Percentiles rank a stretch among this genome's conserved stretches.
These are phyloP conservation scores for Geotrupes spiniger DNA, from an alignment of 2,888 invertebrate genomes.

Conservation along the genomic window DNA sequence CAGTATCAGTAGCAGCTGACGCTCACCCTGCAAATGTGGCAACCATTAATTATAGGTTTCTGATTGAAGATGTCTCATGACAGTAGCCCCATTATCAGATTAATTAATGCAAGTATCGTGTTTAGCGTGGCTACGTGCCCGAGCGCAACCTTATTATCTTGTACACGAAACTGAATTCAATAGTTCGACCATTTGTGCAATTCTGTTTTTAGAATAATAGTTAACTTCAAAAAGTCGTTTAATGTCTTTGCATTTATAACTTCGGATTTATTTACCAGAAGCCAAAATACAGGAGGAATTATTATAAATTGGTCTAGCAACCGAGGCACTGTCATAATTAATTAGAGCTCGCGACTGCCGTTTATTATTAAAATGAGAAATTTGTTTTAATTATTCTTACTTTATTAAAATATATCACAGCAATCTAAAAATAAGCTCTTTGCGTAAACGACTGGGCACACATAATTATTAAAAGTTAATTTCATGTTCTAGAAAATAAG, in stretches of 20 bases:
- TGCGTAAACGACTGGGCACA: no score
- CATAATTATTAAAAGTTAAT: no score
- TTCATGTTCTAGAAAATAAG: no score
- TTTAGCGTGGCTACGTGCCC: conserved; percentile 25
- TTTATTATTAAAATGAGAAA: conserved; percentile 22
- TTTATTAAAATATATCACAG: not conserved
- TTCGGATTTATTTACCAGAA: conserved; percentile 10
- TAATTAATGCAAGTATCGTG: conserved; percentile 43
- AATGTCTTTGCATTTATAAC: conserved; percentile 7
- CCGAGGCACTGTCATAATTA: conserved; percentile 18
- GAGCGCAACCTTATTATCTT: not conserved
- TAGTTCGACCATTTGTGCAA: conserved; percentile 10
- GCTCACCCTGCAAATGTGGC: conserved; percentile 34
- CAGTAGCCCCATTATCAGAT: conserved; percentile 40
- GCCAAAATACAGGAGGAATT: conserved; percentile 16
- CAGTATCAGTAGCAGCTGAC: conserved; percentile 37
- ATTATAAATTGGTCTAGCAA: conserved; percentile 21
- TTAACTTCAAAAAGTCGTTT: conserved; percentile 2
- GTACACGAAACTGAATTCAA: conserved; percentile 1
- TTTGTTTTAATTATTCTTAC: conserved; percentile 22
- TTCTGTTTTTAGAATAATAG: conserved; percentile 8
- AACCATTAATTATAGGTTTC: conserved; percentile 40
- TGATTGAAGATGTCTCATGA: conserved; percentile 44
- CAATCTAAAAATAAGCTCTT: not conserved
- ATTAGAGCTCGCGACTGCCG: conserved; percentile 17